phyloP scores from a whole-genome alignment of 1,140 invertebrate species.

The Bacillus rossius region DNA sequence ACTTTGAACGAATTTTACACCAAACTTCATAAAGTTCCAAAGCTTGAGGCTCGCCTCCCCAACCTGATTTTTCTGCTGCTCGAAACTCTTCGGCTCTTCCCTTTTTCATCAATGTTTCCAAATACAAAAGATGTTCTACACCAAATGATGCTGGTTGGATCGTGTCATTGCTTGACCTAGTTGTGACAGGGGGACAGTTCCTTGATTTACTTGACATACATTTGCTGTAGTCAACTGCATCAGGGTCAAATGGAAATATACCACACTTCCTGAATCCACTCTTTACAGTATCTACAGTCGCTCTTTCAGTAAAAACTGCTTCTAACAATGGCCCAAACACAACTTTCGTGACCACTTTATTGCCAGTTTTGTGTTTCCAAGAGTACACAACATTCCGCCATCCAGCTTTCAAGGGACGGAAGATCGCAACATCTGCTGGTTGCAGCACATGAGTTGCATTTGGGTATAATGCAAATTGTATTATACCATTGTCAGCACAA shows the following conservation, averaged over 20 bases:
- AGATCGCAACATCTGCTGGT: constrained; percentile 39
- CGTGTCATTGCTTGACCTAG: no score
- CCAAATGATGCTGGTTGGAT: no score
- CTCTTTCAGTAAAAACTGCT: constrained; percentile 17
- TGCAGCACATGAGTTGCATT: constrained; percentile 42
- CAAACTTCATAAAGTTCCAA: no score
- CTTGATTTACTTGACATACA: not conserved
- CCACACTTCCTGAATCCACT: constrained; percentile 37
- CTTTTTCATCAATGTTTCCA: no score
- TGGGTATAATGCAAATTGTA: constrained; percentile 36
- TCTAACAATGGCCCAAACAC: constrained; percentile 34
- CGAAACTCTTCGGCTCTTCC: no score
- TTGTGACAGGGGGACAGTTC: no score
- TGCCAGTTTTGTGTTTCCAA: constrained; percentile 17
- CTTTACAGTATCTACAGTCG: constrained; percentile 27
- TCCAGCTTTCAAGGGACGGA: constrained; percentile 32
- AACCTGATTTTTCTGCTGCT: no score
- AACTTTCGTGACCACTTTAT: constrained; percentile 28
- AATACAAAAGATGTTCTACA: no score
- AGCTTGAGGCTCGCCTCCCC: no score
- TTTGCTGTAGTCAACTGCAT: constrained; percentile 32
- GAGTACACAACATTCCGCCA: constrained; percentile 31
- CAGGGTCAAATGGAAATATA: constrained; percentile 33
- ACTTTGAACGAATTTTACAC: no score
- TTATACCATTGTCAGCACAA: constrained; percentile 37